phyloP scores from a whole-genome alignment of 2,797 vertebrate genomes.

The Clarias laeviceps region DNA sequence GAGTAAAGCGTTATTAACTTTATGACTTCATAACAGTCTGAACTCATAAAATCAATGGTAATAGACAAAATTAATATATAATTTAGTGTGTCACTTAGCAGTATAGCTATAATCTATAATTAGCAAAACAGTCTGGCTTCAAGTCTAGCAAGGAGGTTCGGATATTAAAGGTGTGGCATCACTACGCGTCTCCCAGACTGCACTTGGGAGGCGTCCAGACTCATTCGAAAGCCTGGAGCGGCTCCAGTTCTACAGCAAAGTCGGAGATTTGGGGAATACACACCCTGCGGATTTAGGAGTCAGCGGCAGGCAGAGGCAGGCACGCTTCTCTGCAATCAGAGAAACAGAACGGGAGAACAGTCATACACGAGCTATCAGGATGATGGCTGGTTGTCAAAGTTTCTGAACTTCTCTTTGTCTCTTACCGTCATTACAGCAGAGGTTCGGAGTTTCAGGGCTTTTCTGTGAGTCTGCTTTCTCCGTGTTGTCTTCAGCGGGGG shows the following conservation, averaged over 20 bases:
- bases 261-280: constrained; percentile 56
- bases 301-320: constrained; percentile 80
- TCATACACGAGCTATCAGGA: background rate
- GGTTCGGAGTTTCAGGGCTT: constrained; percentile 49
- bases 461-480: constrained; percentile 31
- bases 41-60: background rate
- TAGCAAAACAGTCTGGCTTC: constrained; percentile 27
- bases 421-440: constrained; percentile 71
- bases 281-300: constrained; percentile 76
- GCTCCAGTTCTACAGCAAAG: constrained; percentile 55
- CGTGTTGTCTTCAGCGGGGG: constrained; percentile 34
- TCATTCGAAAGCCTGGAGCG: constrained; percentile 41
- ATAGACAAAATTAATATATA: background rate
- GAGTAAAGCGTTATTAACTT: constrained; percentile 34
- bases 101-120: constrained; percentile 45
- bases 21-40: background rate
- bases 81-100: background rate
- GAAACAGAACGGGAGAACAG: constrained; percentile 53
- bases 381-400: background rate
- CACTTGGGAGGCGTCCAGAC: constrained; percentile 60
- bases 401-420: background rate
- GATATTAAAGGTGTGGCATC: constrained; percentile 39
- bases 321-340: constrained; percentile 75
- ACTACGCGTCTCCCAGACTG: constrained; percentile 48
- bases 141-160: constrained; percentile 25